A percentile compares a stretch with the other conserved stretches of the same genome.
phyloP scores from a whole-genome alignment of 2,888 invertebrate genomes.

The Leucophora obtusa region DNA sequence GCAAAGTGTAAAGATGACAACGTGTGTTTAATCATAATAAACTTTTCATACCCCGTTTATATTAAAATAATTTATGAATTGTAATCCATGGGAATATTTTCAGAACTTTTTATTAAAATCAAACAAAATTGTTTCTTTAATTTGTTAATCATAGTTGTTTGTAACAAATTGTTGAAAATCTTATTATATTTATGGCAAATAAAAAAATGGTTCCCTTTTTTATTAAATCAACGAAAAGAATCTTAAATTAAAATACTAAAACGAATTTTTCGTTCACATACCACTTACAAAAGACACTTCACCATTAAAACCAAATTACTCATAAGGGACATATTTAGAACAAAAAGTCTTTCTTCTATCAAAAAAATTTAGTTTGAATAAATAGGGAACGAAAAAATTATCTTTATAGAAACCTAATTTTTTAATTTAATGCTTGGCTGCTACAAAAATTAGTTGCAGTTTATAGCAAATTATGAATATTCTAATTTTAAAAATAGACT shows the following conservation, averaged over 20 bases:
- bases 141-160: too few species aligned
- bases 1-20: too few species aligned
- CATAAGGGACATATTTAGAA: conserved; percentile 42
- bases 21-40: too few species aligned
- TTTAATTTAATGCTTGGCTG: conserved; percentile 67
- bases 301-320: conserved; percentile 25
- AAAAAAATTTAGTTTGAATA: background rate
- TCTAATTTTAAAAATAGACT: conserved; percentile 29
- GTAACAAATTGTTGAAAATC: too few species aligned
- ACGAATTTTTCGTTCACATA: conserved; percentile 13
- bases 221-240: background rate
- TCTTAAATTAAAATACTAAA: background rate
- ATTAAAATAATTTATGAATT: too few species aligned
- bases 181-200: too few species aligned
- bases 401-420: conserved; percentile 34
- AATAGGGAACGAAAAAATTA: conserved; percentile 35
- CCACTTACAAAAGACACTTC: background rate
- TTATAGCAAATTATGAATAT: conserved; percentile 65
- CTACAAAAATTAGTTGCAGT: conserved; percentile 65
- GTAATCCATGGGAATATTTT: too few species aligned
- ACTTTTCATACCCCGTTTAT: too few species aligned
- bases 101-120: too few species aligned
- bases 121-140: too few species aligned
- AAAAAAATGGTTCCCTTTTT: background rate
- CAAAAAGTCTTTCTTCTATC: conserved; percentile 23